Base-by-base conservation (phyloP, 2,113 vertebrate genomes). In the Callospermophilus lateralis region DNA sequence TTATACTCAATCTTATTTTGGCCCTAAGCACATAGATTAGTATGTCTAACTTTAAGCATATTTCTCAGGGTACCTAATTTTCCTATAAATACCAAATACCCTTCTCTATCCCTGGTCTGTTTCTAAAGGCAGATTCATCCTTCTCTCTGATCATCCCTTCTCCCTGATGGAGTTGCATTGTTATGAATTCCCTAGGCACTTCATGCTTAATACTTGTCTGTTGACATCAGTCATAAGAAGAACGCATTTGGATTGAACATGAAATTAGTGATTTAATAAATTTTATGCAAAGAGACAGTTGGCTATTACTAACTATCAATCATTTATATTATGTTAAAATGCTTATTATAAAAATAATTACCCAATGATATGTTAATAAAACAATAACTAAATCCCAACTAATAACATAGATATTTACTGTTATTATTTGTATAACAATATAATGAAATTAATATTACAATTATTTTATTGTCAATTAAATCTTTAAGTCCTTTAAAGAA, bases 401-500 rank as follows among this genome's bases (percentile, higher is more conserved):
- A 74, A n/a, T 65, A 63, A 68, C 8, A 89, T 16, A 24, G 6
- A 74, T 55, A 58, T 32, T 74, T 94, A 87, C 8, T 72, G 5
- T 39, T 61, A 93, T 94, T 93, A 48, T 65, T 58, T 42, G 28
- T 53, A 16, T 45, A 84, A 48, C 3, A n/a, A 28, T 10, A 26
- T 79, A 53, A 89, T 37, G 92, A 90, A 78, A 81, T 76, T 83
- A 34, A 45, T 79, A 72, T 67, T 70, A 16, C 12, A 87, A 37
- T 51, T 65, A 74, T 51, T 32, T 88, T 94, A 65, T 32, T 83
- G 26, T 88, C 89, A 92, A 63, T 77, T 80, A 93, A 80, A 37
- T 80, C 0, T 80, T 94, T 89, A 48, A 88, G 28, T 87, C 3
- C 9, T n/a, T 67, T 83, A 30, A 9, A 89, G 19, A 76, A 10